Base-by-base conservation (phyloP, 2,113 vertebrate genomes). In the Muscicapa adusta region DNA sequence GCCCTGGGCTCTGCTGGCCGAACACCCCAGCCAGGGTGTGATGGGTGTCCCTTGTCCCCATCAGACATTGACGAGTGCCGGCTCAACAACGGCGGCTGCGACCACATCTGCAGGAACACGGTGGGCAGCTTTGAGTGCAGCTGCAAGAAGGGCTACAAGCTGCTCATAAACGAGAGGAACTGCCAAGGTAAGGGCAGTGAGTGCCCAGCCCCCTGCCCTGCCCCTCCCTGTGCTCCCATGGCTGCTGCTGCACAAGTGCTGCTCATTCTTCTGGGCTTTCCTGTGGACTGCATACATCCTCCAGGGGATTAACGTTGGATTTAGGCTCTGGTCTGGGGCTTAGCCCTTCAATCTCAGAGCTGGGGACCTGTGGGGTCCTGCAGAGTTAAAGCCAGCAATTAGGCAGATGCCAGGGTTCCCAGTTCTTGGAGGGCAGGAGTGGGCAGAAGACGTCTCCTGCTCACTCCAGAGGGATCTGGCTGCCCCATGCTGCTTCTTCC, bases 41-140 rank as follows among this genome's bases (percentile, higher is more conserved):
- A 93, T 5, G 0, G 0, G 2, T 78, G 81, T 88, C 61, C 63
- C 75, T 56, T 90, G 92, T 96, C 74, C 88, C 72, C 94, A 96
- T 97, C 97, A 99, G 99, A 99, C 96, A 99, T 99, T 25, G 99
- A 99, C 0, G 99, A 99, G 97, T 99, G 99, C 76, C 98, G 98
- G 60, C 96, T 99, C 85, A 99, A 99, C 98, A 99, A 99, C 3
- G 99, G 99, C 0, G 99, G 99, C 77, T 99, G 99, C 31, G 99
- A 99, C 96, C 99, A 99, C 82, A 98, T 99, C 96, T 99, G 99
- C 97, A 98, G 99, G 86, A 99, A 99, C 98, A 99, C 99, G 0
- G 99, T 99, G 94, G 99, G 99, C 94, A 99, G 99, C 97, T 99
- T 99, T 1, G 99, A 99, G 91, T 99, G 99, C 98, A 99, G 99